A percentile compares a stretch with the other conserved stretches of the same genome.
Conservation (phyloP, 2,113 vertebrate genomes). For the Eolophus roseicapilla region DNA sequence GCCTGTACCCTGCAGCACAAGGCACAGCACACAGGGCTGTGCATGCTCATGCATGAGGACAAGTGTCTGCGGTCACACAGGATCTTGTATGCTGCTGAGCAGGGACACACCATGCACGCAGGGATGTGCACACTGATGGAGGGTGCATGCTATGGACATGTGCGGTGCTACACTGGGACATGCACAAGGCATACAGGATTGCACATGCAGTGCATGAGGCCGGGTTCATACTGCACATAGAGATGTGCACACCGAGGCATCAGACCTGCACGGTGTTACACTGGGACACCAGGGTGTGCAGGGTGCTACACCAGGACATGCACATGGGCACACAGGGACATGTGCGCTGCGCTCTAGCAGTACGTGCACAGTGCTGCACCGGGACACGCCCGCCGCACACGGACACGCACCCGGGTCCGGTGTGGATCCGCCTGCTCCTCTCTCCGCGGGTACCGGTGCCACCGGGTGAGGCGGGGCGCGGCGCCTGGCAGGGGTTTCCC, state of each 20-base stretch:
- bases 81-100: background rate
- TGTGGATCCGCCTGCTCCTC: background rate
- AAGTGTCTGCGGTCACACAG: rapidly evolving
- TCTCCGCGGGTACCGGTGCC: background rate
- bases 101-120: rapidly evolving
- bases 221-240: background rate
- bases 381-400: background rate
- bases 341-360: background rate
- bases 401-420: background rate
- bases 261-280: background rate
- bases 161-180: rapidly evolving
- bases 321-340: background rate
- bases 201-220: rapidly evolving
- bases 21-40: rapidly evolving
- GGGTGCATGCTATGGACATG: rapidly evolving
- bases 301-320: background rate
- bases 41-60: too few species aligned
- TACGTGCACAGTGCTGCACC: background rate
- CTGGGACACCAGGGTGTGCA: background rate
- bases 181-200: rapidly evolving
- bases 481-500: background rate
- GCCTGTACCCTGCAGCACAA: too few species aligned
- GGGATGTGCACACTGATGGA: background rate
- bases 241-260: background rate
- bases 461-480: background rate